Base-by-base conservation (phyloP, 1,140 invertebrate genomes). In the Pseudomyrmex flavicornis region DNA sequence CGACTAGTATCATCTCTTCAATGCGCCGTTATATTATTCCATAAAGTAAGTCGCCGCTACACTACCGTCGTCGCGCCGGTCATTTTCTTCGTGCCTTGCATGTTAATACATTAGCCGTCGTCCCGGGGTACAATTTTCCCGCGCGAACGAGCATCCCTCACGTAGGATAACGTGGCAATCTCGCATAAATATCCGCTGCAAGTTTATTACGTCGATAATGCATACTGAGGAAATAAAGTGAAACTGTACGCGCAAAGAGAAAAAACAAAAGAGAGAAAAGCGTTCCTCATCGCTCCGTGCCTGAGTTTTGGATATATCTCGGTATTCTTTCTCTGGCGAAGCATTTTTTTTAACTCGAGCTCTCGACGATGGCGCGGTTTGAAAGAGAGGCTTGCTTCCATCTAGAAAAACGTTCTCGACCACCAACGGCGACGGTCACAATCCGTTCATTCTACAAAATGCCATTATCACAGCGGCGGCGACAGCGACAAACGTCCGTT, bases 391-490 rank as follows among this genome's bases (percentile, higher is more conserved):
- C 48, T 69, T 50, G 68, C 22, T 46, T 35, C 65, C 65, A 68
- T 46, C 48, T 44, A 46, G 65, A 70, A 5, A 17, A 54, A 83
- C 83, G 46, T 15, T 52, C 20, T 50, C 66, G 66, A n/a, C 66
- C 54, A 59, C 44, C 76, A 59, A 35, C 76, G 54, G 46, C 76
- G 65, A 59, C 66, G 63, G 65, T 69, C 74, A 66, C 74, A 75
- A 87, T 79, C 79, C 73, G 68, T 75, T 84, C 85, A 76, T 84
- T 72, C 87, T 87, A 84, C 85, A 84, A 88, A 87, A 87, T 83
- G 86, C 82, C 86, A 88, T 88, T 88, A 87, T 88, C 82, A 63
- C 52, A 46, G 35, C n/a, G 54, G 35, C 35, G 35, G 35, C 35
- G 35, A 35, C 35, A 35, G 35, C 35, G 35, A 35, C 35, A 35